These are phyloP conservation scores for Rynchops niger DNA, from an alignment of 2,113 vertebrate species.

Conservation along the genomic window DNA sequence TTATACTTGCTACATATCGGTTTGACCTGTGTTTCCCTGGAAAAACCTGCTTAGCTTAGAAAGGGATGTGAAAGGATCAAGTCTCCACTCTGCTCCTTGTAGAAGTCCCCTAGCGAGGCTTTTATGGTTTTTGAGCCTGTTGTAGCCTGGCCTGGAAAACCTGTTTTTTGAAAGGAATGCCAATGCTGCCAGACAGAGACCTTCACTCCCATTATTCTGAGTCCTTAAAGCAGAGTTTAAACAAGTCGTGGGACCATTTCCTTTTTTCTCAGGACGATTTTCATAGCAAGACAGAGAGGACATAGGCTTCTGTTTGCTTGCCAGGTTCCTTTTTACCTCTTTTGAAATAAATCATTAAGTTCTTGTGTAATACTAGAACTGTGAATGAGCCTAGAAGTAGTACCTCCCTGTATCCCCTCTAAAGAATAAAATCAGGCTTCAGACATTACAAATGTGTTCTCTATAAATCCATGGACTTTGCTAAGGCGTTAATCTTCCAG, in stretches of 20 bases:
- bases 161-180: background rate
- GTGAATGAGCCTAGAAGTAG: background rate
- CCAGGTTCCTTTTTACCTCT: background rate
- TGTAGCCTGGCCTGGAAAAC: background rate
- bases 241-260: background rate
- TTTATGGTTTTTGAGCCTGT: no score
- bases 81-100: background rate
- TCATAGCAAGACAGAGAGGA: background rate
- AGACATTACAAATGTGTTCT: background rate
- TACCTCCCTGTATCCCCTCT: background rate
- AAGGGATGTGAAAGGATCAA: background rate
- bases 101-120: background rate
- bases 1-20: background rate
- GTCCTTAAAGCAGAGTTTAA: background rate
- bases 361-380: background rate
- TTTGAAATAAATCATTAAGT: background rate
- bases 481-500: constrained; percentile 1
- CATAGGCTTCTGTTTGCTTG: background rate
- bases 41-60: background rate
- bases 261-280: background rate
- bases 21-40: background rate
- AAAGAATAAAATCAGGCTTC: background rate
- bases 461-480: background rate
- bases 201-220: background rate
- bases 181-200: background rate